Conservation (phyloP, 2,888 invertebrate genomes). For the Parelbella ahira region DNA sequence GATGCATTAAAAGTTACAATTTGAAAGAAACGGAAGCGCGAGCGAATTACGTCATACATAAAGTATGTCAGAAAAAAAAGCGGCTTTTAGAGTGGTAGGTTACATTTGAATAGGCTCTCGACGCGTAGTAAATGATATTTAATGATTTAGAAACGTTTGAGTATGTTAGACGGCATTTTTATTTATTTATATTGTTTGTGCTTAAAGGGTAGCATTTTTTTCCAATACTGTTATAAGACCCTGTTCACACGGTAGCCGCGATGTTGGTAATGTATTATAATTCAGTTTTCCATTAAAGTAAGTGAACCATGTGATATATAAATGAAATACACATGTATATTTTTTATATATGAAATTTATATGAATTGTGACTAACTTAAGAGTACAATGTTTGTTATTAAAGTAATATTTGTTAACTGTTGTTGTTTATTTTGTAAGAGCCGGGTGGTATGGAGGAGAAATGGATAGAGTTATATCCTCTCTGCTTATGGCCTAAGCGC, state of each 20-base stretch:
- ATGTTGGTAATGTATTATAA: constrained; percentile 9
- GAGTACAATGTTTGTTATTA: constrained; percentile 40
- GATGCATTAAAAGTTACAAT: no score
- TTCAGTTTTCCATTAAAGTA: constrained; percentile 28
- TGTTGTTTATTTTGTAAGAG: constrained; percentile 23
- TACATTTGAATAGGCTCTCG: constrained; percentile 12
- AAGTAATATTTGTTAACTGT: constrained; percentile 41
- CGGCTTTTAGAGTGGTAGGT: no score
- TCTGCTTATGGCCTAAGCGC: no score
- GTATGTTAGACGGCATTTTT: constrained; percentile 16
- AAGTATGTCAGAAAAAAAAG: no score
- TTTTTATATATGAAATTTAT: constrained; percentile 50
- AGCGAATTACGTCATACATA: no score
- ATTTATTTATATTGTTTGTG: constrained; percentile 19
- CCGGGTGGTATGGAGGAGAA: no score
- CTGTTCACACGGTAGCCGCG: constrained; percentile 23
- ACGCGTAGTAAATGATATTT: constrained; percentile 11
- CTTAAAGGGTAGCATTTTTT: constrained; percentile 17
- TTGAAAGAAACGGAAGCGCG: no score
- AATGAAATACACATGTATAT: constrained; percentile 38
- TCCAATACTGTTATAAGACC: constrained; percentile 17
- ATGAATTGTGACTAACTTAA: constrained; percentile 50
- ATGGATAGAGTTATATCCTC: no score
- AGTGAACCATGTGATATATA: constrained; percentile 42
- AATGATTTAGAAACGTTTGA: not conserved